Conservation (phyloP, 2,113 vertebrate genomes). For the Pelecanus crispus region DNA sequence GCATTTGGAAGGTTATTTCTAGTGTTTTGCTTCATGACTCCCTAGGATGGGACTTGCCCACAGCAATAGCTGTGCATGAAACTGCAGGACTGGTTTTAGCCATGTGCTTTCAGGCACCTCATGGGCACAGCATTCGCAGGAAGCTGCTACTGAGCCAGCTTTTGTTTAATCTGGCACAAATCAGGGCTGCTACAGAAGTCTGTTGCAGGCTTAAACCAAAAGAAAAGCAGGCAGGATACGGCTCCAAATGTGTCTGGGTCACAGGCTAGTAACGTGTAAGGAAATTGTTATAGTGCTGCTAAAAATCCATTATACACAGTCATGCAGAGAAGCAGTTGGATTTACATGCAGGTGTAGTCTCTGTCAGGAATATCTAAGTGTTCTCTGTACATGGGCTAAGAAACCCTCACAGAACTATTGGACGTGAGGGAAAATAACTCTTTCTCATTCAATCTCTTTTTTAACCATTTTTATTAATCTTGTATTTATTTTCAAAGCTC, state of each 20-base stretch:
- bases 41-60: not conserved
- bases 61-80: not conserved
- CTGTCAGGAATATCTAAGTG: not conserved
- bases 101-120: accelerated
- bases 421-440: not conserved
- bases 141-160: not conserved
- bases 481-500: not conserved
- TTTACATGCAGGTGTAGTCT: not conserved
- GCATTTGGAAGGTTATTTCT: not conserved
- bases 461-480: not conserved
- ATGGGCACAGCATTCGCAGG: accelerated
- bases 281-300: not conserved
- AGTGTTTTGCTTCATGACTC: not conserved
- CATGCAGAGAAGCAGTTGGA: not conserved
- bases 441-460: not conserved
- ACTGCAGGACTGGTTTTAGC: not conserved
- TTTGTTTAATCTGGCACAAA: not conserved
- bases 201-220: not conserved
- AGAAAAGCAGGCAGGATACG: not conserved
- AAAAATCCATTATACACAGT: conserved; percentile 17
- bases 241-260: not conserved
- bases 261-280: not conserved
- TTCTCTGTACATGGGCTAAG: not conserved
- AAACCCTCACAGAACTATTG: not conserved
- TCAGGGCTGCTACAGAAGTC: not conserved